Evolutionary conservation across 1,140 invertebrate species (phyloP).

Genomic region (Oppia nitens): DNA sequence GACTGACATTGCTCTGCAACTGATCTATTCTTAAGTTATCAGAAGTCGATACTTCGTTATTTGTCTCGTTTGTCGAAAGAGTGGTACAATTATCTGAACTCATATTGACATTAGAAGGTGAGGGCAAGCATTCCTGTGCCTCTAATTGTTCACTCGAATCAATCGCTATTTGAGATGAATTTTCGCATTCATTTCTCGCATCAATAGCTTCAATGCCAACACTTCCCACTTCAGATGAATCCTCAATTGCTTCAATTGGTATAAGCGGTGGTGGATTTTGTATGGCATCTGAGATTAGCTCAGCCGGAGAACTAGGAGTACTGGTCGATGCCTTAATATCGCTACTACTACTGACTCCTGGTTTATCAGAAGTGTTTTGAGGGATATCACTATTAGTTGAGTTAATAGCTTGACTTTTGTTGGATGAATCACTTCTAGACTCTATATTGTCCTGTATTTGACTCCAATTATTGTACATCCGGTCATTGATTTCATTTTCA

Average conservation of each 20-base stretch:
- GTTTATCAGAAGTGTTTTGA: not conserved
- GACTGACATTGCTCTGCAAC: not conserved
- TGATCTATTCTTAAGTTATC: not conserved
- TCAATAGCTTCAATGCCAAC: not conserved
- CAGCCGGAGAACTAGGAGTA: constrained; percentile 13
- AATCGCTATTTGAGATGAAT: not conserved
- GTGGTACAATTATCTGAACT: not conserved
- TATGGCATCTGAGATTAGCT: constrained; percentile 1
- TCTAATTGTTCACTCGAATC: not conserved
- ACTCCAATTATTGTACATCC: not conserved
- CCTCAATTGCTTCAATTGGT: constrained; percentile 13
- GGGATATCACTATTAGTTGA: not conserved
- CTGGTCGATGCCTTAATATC: constrained; percentile 4
- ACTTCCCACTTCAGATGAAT: not conserved
- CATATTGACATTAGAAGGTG: not conserved
- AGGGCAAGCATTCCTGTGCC: not conserved
- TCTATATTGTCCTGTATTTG: not conserved
- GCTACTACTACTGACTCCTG: constrained; percentile 1
- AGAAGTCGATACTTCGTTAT: not conserved
- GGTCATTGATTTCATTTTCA: not conserved
- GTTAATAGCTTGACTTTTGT: not conserved
- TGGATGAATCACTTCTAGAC: not conserved
- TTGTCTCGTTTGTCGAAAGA: not conserved
- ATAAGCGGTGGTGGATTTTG: constrained; percentile 9
- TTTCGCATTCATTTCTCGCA: not conserved